Conservation (phyloP, 1,140 invertebrate genomes). For the Cydia strobilella region DNA sequence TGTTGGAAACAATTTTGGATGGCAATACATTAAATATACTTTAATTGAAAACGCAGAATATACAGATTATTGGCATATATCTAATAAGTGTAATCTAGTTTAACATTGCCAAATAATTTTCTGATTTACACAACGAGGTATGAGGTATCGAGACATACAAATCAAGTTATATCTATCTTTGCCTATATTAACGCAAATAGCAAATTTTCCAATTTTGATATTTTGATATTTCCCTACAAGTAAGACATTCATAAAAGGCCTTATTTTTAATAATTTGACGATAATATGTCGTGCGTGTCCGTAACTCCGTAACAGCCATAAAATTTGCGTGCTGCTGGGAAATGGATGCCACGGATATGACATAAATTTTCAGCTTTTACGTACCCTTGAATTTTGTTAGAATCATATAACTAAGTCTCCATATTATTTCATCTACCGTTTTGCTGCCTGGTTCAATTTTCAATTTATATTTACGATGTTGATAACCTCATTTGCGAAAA, state of each 20-base stretch:
- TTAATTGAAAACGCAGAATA: no score
- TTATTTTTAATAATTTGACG: conserved; percentile 54
- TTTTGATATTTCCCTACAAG: conserved; percentile 44
- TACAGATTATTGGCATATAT: no score
- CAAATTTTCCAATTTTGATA: conserved; percentile 40
- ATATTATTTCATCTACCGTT: background rate
- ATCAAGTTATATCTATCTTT: no score
- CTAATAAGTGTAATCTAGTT: background rate
- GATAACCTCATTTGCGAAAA: background rate
- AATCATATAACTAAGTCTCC: conserved; percentile 35
- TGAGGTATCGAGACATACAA: background rate
- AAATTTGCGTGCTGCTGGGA: conserved; percentile 54
- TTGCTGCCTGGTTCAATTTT: background rate
- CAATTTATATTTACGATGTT: background rate
- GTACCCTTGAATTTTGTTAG: conserved; percentile 51
- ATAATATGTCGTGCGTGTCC: conserved; percentile 52
- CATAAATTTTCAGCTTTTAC: conserved; percentile 57
- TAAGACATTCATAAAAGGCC: conserved; percentile 46
- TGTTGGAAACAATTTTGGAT: background rate
- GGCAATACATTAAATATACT: no score
- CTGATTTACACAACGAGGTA: background rate
- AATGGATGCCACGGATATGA: conserved; percentile 53
- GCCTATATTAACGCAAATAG: background rate
- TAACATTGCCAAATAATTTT: background rate
- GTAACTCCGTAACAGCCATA: conserved; percentile 46